Evolutionary conservation across 2,888 invertebrate species (phyloP).

Genomic region (Celastrina argiolus): DNA sequence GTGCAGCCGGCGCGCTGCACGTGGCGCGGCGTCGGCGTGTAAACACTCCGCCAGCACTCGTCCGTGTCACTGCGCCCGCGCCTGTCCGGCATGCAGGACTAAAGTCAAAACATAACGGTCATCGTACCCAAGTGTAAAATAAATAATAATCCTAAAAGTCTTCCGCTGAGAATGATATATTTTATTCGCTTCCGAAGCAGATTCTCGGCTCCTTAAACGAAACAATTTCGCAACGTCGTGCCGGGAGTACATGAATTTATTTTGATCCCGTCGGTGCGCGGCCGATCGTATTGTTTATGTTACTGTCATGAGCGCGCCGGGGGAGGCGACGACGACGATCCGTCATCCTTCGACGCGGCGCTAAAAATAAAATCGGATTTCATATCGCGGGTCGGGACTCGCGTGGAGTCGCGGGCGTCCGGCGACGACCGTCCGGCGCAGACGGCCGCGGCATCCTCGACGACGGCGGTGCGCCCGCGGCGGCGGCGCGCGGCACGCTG

Average conservation of each 20-base stretch:
- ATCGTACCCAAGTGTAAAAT: background rate
- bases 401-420: constrained; percentile 28
- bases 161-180: background rate
- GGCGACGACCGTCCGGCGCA: background rate
- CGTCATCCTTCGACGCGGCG: background rate
- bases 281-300: constrained; percentile 20
- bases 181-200: background rate
- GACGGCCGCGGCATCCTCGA: constrained; percentile 13
- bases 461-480: constrained; percentile 27
- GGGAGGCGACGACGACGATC: constrained; percentile 27
- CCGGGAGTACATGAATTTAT: constrained; percentile 3
- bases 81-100: background rate
- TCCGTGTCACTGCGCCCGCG: background rate
- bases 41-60: background rate
- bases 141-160: background rate
- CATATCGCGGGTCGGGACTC: constrained; percentile 18
- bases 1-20: background rate
- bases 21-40: background rate
- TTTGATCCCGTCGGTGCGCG: constrained; percentile 5
- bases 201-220: background rate
- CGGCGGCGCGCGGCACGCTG: constrained; percentile 48
- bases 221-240: background rate
- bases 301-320: constrained; percentile 24
- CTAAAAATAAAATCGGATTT: constrained; percentile 22
- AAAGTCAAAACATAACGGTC: background rate